These are phyloP conservation scores for Dynastes hyllus DNA, from an alignment of 2,888 invertebrate genomes.

Conservation along the genomic window DNA sequence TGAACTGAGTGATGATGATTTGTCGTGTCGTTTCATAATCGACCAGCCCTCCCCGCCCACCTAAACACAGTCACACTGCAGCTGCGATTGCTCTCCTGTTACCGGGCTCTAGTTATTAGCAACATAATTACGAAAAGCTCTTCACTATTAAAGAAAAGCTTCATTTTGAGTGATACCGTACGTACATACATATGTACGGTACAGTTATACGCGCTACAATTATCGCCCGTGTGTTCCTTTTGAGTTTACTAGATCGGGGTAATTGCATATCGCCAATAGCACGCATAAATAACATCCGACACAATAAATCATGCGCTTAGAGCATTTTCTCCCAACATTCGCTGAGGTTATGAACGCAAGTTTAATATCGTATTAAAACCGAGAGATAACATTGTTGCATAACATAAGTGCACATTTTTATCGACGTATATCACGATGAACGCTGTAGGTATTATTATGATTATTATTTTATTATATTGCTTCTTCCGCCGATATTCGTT, in stretches of 20 bases:
- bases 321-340: neutral
- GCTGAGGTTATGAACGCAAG: neutral
- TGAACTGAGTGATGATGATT: too few species aligned
- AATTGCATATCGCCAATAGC: conserved; percentile 38
- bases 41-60: too few species aligned
- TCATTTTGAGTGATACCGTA: too few species aligned
- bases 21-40: too few species aligned
- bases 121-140: too few species aligned
- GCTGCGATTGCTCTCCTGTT: too few species aligned
- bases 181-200: neutral
- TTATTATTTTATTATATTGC: conserved; percentile 8
- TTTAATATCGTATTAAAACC: neutral
- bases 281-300: conserved; percentile 34
- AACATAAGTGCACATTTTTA: neutral
- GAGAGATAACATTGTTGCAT: conserved; percentile 9
- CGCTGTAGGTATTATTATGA: conserved; percentile 5
- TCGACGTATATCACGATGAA: neutral
- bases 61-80: too few species aligned
- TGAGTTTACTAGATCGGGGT: conserved; percentile 49
- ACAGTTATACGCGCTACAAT: conserved; percentile 41
- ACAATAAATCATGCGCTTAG: conserved; percentile 31
- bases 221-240: conserved; percentile 30
- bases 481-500: neutral
- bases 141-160: too few species aligned
- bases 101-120: too few species aligned